Evolutionary conservation across 2,797 vertebrate genomes (phyloP).

Genomic region (Sciurus vulgaris): DNA sequence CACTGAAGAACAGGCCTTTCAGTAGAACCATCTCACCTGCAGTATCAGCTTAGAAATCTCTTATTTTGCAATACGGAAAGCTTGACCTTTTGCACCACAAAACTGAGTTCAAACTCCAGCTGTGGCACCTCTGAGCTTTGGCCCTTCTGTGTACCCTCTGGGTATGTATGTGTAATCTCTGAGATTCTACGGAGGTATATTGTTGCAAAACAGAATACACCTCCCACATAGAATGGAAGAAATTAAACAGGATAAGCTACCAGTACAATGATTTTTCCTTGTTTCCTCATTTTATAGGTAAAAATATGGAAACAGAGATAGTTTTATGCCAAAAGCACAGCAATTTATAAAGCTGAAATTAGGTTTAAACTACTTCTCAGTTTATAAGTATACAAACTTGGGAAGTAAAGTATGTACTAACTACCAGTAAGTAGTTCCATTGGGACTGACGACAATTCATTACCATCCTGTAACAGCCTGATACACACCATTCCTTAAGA

Average conservation of each 20-base stretch:
- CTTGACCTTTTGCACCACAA: neutral
- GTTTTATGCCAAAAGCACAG: neutral
- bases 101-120: neutral
- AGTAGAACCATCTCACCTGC: neutral
- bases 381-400: neutral
- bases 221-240: neutral
- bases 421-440: neutral
- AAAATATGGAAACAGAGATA: neutral
- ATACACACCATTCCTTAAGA: no score
- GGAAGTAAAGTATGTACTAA: neutral
- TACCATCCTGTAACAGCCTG: no score
- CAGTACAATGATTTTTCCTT: neutral
- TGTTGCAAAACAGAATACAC: neutral
- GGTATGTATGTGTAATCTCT: neutral
- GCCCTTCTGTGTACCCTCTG: neutral
- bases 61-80: fast-evolving
- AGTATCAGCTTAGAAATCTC: neutral
- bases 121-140: neutral
- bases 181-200: neutral
- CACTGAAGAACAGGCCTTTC: neutral
- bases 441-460: no score
- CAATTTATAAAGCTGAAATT: constrained; percentile 34
- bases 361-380: constrained; percentile 30
- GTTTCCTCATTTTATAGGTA: neutral
- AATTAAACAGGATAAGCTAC: constrained; percentile 1